These are phyloP conservation scores for Nebria brevicollis DNA, from an alignment of 2,888 invertebrate species.

Conservation along the genomic window DNA sequence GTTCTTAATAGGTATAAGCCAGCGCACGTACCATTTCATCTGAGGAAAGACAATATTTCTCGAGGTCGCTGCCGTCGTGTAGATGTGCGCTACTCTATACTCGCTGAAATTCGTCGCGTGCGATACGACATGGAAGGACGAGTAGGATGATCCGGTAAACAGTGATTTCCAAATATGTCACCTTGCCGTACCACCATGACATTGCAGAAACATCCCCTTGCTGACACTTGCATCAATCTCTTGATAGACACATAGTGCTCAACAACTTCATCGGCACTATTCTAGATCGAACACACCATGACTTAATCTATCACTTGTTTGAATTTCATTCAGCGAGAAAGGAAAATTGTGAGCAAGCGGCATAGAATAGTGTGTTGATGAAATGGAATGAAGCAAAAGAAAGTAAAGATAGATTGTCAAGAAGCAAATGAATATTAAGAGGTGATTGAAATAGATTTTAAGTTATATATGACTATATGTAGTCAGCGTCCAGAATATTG, in stretches of 20 bases:
- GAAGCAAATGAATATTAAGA: too few relatives aligned
- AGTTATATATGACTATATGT: too few relatives aligned
- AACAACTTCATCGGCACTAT: not conserved
- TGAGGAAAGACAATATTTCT: conserved; percentile 7
- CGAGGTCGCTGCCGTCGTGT: not conserved
- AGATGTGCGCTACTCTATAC: not conserved
- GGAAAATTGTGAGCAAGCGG: not conserved
- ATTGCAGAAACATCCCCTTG: not conserved
- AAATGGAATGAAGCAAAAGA: too few relatives aligned
- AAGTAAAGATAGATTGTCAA: too few relatives aligned
- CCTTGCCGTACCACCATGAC: not conserved
- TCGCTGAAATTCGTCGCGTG: not conserved
- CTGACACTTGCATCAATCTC: not conserved
- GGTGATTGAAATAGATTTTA: too few relatives aligned
- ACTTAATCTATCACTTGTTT: not conserved
- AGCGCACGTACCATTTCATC: conserved; percentile 21
- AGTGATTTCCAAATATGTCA: conserved; percentile 18
- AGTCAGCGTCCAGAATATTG: too few relatives aligned
- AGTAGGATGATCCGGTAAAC: conserved; percentile 2
- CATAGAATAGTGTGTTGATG: not conserved
- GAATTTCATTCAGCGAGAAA: not conserved
- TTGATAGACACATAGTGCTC: not conserved
- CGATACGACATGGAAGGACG: conserved; percentile 18
- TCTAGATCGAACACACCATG: not conserved
- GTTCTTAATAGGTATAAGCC: not conserved